Conservation (phyloP, 2,888 invertebrate species). For the Chloromyia formosa region DNA sequence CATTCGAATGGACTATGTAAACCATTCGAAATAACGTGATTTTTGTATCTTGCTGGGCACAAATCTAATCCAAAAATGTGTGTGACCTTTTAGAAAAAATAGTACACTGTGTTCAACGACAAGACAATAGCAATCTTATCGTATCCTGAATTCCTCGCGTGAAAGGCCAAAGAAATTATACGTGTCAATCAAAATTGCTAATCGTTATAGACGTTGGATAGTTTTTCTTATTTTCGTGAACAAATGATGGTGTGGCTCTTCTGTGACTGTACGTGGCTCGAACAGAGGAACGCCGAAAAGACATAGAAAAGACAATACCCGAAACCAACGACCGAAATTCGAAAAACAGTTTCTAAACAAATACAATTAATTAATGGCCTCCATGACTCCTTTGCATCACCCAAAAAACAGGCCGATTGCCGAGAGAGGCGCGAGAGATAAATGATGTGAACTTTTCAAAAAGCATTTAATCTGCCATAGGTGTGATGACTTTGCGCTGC, state of each 20-base stretch:
- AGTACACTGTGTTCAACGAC: neutral
- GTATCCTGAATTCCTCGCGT: conserved; percentile 28
- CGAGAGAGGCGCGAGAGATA: conserved; percentile 26
- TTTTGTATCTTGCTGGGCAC: conserved; percentile 20
- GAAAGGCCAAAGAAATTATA: conserved; percentile 35
- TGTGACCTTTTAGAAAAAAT: neutral
- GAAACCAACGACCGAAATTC: conserved; percentile 24
- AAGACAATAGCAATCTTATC: conserved; percentile 10
- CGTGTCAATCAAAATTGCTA: conserved; percentile 31
- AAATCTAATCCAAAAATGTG: neutral
- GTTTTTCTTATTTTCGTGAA: conserved; percentile 6
- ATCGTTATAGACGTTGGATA: conserved; percentile 12
- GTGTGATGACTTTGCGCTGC: conserved; percentile 47
- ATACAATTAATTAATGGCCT: conserved; percentile 45
- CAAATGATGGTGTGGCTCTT: neutral
- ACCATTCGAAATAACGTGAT: no score
- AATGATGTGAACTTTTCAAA: conserved; percentile 42
- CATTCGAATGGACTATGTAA: neutral
- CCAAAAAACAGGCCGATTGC: neutral
- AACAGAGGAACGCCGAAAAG: neutral
- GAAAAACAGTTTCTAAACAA: conserved; percentile 42
- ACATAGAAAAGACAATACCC: neutral
- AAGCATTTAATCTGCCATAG: conserved; percentile 44
- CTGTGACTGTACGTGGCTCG: neutral
- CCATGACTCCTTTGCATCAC: conserved; percentile 10